Conservation (phyloP, 2,113 vertebrate species). For the Dicentrarchus labrax region DNA sequence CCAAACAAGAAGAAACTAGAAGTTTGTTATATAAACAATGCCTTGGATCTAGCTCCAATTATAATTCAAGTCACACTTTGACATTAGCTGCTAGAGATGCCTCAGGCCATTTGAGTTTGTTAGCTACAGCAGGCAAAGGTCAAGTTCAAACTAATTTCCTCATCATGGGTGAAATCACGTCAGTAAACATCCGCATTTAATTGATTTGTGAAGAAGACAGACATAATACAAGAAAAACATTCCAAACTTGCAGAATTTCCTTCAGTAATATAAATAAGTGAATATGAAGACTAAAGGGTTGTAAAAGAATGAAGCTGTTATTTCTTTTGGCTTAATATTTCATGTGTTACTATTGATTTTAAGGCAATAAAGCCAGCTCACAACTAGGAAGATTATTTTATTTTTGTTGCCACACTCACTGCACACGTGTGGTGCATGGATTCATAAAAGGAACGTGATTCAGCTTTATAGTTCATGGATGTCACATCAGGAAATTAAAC, state of each 20-base stretch:
- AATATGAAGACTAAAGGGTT: background rate
- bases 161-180: constrained; percentile 20
- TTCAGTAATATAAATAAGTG: background rate
- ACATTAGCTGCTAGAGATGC: constrained; percentile 36
- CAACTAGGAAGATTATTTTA: background rate
- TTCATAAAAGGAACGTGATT: constrained; percentile 13
- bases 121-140: constrained; percentile 33
- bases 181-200: constrained; percentile 22
- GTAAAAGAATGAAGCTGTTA: background rate
- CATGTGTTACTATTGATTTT: background rate
- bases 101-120: constrained; percentile 18
- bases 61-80: constrained; percentile 47
- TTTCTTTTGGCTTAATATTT: constrained; percentile 9
- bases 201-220: background rate
- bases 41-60: constrained; percentile 6
- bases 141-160: constrained; percentile 26
- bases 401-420: background rate
- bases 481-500: constrained; percentile 55
- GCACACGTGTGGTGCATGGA: background rate
- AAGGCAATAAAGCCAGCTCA: background rate
- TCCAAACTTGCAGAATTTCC: background rate
- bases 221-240: background rate
- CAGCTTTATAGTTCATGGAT: constrained; percentile 19
- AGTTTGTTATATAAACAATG: constrained; percentile 7
- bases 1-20: background rate